These are phyloP conservation scores for Xylota segnis DNA, from an alignment of 2,888 invertebrate genomes.

Conservation along the genomic window DNA sequence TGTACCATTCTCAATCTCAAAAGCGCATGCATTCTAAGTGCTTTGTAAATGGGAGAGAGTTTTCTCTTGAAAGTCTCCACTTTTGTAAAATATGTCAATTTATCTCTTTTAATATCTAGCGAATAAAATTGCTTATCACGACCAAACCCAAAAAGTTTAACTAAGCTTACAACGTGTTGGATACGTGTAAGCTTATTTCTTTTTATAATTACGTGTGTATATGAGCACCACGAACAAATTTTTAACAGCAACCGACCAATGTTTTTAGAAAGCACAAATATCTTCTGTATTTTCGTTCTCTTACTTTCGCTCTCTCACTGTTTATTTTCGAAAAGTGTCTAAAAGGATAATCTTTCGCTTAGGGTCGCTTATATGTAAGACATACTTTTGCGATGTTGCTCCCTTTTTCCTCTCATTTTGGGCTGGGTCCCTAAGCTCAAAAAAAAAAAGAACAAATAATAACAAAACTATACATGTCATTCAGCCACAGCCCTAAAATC, in stretches of 20 bases:
- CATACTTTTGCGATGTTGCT: slow-evolving; percentile 9
- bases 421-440: slow-evolving; percentile 63
- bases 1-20: slow-evolving; percentile 27
- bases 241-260: not conserved
- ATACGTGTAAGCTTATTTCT: slow-evolving; percentile 4
- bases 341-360: slow-evolving; percentile 44
- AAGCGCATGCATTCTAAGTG: slow-evolving; percentile 43
- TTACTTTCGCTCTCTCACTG: slow-evolving; percentile 53
- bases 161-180: slow-evolving; percentile 25
- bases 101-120: slow-evolving; percentile 17
- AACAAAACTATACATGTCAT: not conserved
- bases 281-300: slow-evolving; percentile 28
- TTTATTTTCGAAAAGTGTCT: slow-evolving; percentile 41
- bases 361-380: slow-evolving; percentile 32
- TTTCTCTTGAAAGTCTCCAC: slow-evolving; percentile 19
- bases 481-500: slow-evolving; percentile 59
- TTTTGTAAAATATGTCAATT: not conserved
- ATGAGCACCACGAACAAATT: not conserved
- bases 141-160: slow-evolving; percentile 60
- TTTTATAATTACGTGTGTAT: slow-evolving; percentile 1
- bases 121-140: slow-evolving; percentile 41
- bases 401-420: slow-evolving; percentile 58
- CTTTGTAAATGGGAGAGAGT: not conserved
- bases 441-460: too few species aligned
- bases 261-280: slow-evolving; percentile 1